These are phyloP conservation scores for Mizuhopecten yessoensis DNA, from an alignment of 1,140 invertebrate genomes.

Conservation along the genomic window DNA sequence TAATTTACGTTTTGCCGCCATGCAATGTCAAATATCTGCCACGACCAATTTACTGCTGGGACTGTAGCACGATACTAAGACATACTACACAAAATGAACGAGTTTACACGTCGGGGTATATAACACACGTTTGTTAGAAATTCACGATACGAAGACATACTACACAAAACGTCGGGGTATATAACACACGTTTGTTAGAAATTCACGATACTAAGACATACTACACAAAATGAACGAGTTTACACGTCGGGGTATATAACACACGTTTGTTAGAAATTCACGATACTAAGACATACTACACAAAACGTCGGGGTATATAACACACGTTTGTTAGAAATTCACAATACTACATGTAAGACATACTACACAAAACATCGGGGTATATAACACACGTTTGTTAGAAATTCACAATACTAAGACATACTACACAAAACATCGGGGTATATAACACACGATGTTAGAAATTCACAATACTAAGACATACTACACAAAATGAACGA, in stretches of 20 bases:
- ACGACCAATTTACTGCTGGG: not conserved
- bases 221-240: not conserved
- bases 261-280: too few relatives aligned
- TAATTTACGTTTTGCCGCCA: not conserved
- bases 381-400: too few relatives aligned
- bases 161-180: not conserved
- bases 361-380: too few relatives aligned
- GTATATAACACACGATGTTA: too few relatives aligned
- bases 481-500: not conserved
- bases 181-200: not conserved
- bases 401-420: too few relatives aligned
- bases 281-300: too few relatives aligned
- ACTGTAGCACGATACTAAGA: not conserved
- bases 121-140: too few relatives aligned
- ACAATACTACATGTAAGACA: too few relatives aligned
- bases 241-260: too few relatives aligned
- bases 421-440: too few relatives aligned
- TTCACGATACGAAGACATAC: too few relatives aligned
- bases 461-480: not conserved
- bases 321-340: not conserved
- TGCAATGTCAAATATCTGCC: slow-evolving; percentile 17
- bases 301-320: too few relatives aligned
- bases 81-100: not conserved
- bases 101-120: not conserved
- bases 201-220: not conserved